Base-by-base conservation (phyloP, 2,888 invertebrate genomes). In the Drosophila lutescens region DNA sequence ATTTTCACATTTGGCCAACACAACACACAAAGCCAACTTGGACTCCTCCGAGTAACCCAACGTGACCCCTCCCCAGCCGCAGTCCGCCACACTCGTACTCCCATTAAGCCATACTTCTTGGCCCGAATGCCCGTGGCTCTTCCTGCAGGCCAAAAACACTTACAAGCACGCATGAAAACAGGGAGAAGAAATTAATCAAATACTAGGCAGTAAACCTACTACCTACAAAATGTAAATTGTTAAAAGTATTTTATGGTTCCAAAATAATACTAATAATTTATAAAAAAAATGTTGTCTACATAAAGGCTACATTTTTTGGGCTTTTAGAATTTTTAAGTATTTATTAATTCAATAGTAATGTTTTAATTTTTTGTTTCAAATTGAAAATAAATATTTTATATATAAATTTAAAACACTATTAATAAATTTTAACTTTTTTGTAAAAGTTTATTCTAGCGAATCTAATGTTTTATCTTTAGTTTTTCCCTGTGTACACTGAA, bases 1-100 rank as follows among this genome's bases (percentile, higher is more conserved):
- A 85, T 85, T 85, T 85, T 85, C 88, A 88, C 85, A 85, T 85
- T 85, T 85, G 88, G 87, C 73, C 85, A 73, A 71, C 43, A 61
- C 55, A 69, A 71, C 43, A 61, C 55, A 69, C 68, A 66, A 58
- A 72, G 65, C 44, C 51, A 36, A 34, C 55, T 46, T 47, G 67
- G 69, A 61, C 71, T 63, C 49, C 62, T 61, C 62, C 10, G 17
- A 47, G 49, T 50, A 44, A 55, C 79, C 74, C 47, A 36, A 41
- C 26, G 58, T 54, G 36, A 36, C 34, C 68, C 55, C 38, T 40
- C 46, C 49, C 40, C 10, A 2, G 26, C 6, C 26, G 3, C 26
- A 26, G 8, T 0, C 9, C 15, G 7, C 38, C 12, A 0, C 20
- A 55, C 32, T 56, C 4, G 58, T 67, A 58, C 51, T 57, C 56